Percentiles rank a stretch among this genome's conserved stretches.
phyloP scores from a whole-genome alignment of 2,797 vertebrate species.

The Muscicapa striata region DNA sequence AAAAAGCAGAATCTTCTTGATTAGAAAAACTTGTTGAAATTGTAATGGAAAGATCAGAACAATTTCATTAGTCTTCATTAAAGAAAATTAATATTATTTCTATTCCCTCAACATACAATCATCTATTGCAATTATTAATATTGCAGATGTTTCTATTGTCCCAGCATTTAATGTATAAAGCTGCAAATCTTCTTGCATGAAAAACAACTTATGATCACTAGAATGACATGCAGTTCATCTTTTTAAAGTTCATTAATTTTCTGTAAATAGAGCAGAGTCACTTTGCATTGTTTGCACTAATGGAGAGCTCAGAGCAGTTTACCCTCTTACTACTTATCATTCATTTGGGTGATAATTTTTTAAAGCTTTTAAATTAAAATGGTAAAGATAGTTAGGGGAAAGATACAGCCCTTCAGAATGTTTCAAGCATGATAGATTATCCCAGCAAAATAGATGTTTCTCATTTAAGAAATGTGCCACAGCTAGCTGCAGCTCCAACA shows the following conservation, averaged over 20 bases:
- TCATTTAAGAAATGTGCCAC: background rate
- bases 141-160: constrained; percentile 53
- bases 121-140: constrained; percentile 50
- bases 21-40: constrained; percentile 49
- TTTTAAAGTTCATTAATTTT: constrained; percentile 50
- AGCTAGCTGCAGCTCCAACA: background rate
- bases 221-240: constrained; percentile 36
- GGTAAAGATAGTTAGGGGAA: constrained; percentile 12
- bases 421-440: constrained; percentile 42
- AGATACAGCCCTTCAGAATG: constrained; percentile 14
- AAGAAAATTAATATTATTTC: constrained; percentile 62
- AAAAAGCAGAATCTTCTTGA: constrained; percentile 19
- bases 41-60: constrained; percentile 62
- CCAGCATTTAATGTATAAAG: constrained; percentile 51
- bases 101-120: constrained; percentile 63
- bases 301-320: constrained; percentile 56
- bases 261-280: constrained; percentile 39
- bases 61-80: constrained; percentile 70
- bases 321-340: constrained; percentile 25
- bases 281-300: constrained; percentile 52
- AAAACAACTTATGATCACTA: constrained; percentile 45
- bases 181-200: constrained; percentile 38
- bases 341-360: constrained; percentile 51
- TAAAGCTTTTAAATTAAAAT: constrained; percentile 68
- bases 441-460: background rate